These are phyloP conservation scores for Pandemis heparana DNA, from an alignment of 2,888 invertebrate species.

Conservation along the genomic window DNA sequence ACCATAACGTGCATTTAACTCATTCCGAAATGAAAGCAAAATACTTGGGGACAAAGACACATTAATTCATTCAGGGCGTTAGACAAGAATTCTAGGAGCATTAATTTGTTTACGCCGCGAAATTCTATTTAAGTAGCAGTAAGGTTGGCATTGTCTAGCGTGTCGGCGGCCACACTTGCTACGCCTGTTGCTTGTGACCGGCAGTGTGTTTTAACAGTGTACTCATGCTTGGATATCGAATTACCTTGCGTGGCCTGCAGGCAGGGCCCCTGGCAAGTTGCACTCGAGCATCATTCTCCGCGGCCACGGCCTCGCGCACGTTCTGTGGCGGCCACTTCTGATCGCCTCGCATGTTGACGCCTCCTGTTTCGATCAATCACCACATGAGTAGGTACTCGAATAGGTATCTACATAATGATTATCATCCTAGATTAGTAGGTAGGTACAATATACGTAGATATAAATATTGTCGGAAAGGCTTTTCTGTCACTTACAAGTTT, in stretches of 20 bases:
- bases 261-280: slow-evolving; percentile 91
- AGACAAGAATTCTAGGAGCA: too few species aligned
- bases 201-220: neutral
- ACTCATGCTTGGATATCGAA: slow-evolving; percentile 48
- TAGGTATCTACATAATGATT: neutral
- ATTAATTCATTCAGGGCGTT: too few species aligned
- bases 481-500: too few species aligned
- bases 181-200: neutral
- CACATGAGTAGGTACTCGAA: neutral
- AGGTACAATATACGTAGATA: too few species aligned
- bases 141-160: too few species aligned
- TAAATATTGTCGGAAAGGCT: too few species aligned
- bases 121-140: too few species aligned
- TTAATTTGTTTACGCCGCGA: too few species aligned
- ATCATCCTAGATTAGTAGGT: neutral
- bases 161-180: neutral
- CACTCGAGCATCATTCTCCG: slow-evolving; percentile 90
- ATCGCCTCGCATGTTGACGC: slow-evolving; percentile 94
- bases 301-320: slow-evolving; percentile 90
- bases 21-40: too few species aligned
- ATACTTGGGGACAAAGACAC: too few species aligned
- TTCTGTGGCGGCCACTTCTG: slow-evolving; percentile 94
- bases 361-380: slow-evolving; percentile 80
- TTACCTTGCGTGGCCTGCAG: slow-evolving; percentile 89
- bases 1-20: too few species aligned